Evolutionary conservation across 37 sponge, comb jelly and placozoan genomes (phyloP).

Genomic region (Spongilla lacustris): DNA sequence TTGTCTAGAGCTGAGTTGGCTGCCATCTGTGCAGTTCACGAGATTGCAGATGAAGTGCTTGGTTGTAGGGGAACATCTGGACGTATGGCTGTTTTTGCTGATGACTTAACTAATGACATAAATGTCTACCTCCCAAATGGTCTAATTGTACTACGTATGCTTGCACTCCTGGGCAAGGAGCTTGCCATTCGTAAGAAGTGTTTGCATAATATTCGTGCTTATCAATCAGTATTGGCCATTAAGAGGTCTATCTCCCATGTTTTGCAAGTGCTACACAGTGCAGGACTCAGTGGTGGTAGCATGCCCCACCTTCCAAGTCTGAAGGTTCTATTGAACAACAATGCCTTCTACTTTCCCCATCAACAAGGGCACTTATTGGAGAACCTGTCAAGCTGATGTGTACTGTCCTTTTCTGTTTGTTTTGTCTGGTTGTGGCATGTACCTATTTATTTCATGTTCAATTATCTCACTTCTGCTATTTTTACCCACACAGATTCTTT

Average conservation of each 20-base stretch:
- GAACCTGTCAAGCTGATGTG: background rate
- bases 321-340: background rate
- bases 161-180: constrained; percentile 42
- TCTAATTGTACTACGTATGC: constrained; percentile 15
- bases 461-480: too few relatives aligned
- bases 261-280: constrained; percentile 12
- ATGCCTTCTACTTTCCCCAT: background rate
- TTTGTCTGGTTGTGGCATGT: too few relatives aligned
- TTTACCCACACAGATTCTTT: too few relatives aligned
- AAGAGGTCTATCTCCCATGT: constrained; percentile 7
- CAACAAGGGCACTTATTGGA: background rate
- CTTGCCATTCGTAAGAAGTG: constrained; percentile 43
- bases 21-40: constrained; percentile 41
- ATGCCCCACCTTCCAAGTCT: background rate
- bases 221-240: constrained; percentile 28
- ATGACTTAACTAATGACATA: constrained; percentile 25
- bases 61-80: constrained; percentile 46
- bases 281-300: constrained; percentile 25
- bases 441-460: too few relatives aligned
- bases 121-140: constrained; percentile 39
- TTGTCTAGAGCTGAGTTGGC: constrained; percentile 35
- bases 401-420: background rate
- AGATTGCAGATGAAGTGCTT: constrained; percentile 64
- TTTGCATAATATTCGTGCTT: constrained; percentile 25
- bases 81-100: constrained; percentile 40